Percentiles rank a stretch among this genome's conserved stretches.
These are phyloP conservation scores for Chironomus striatipennis DNA, from an alignment of 1,140 invertebrate species.

Conservation along the genomic window DNA sequence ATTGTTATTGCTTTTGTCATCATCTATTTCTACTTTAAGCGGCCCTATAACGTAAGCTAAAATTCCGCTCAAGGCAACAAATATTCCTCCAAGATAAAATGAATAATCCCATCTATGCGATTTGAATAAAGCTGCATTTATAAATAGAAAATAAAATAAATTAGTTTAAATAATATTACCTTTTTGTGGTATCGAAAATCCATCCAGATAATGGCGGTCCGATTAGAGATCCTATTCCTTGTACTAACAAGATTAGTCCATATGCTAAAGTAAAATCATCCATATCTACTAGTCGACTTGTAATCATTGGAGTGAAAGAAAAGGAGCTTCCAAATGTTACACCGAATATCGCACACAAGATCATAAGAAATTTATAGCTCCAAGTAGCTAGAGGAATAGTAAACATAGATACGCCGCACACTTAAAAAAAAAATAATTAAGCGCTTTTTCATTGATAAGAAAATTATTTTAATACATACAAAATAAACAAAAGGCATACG, in stretches of 20 bases:
- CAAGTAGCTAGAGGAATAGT: constrained; percentile 59
- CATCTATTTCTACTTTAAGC: constrained; percentile 34
- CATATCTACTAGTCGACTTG: constrained; percentile 46
- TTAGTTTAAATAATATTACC: constrained; percentile 28
- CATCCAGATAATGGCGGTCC: constrained; percentile 52
- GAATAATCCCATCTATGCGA: constrained; percentile 42
- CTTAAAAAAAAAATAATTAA: constrained; percentile 29
- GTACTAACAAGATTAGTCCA: constrained; percentile 74
- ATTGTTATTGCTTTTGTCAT: constrained; percentile 27
- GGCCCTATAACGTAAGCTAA: constrained; percentile 44
- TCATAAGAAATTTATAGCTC: constrained; percentile 49
- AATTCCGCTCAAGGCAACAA: constrained; percentile 74
- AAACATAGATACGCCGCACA: constrained; percentile 62
- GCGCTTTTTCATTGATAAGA: too few relatives aligned
- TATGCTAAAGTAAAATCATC: constrained; percentile 77
- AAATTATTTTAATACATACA: constrained; percentile 32
- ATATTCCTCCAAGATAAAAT: constrained; percentile 78
- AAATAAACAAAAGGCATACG: constrained; percentile 67
- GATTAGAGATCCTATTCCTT: constrained; percentile 59
- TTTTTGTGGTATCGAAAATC: constrained; percentile 36
- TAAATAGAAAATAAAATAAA: not conserved
- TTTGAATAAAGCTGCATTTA: not conserved
- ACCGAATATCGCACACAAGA: constrained; percentile 61
- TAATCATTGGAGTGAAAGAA: constrained; percentile 77
- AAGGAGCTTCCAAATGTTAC: constrained; percentile 79